Evolutionary conservation across 2,113 vertebrate genomes (phyloP), one percentile per base, ranked within the genome.

Genomic region (Microtus montanus): DNA sequence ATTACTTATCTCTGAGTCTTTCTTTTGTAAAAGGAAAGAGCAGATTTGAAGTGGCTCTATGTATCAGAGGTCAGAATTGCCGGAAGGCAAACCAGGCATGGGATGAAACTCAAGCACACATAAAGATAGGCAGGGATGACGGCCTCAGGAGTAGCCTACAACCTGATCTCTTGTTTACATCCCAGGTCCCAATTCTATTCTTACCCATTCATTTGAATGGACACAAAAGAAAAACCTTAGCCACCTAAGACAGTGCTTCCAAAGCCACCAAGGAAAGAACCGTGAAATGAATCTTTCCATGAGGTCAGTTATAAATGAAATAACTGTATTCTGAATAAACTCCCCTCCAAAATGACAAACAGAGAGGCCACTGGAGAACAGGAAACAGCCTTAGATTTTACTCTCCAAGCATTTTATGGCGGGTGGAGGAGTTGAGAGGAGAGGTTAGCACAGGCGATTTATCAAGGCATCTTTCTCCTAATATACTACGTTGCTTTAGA

Each of bases 401-500:
- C 15, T 66, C 11, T 91, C 1, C 2, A 49, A 66, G 91, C 80
- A 91, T 68, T 70, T 71, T 0, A 38, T 75, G 35, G 58, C 30
- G 24, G 30, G 2, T 54, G 44, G 93, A 90, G 1, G 3, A 75
- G 80, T 22, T 0, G 28, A 79, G 86, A 97, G 95, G 82, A 35
- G 17, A 89, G 63, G 93, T 87, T 94, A 97, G 70, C 22, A 66
- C 95, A 82, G 94, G 54, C 70, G 33, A 4, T 63, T 95, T 91
- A 91, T 95, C 94, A 90, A 95, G 96, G 96, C 94, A 95, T 96
- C 89, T 96, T 97, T 96, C 54, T 96, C 94, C 66, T 0, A 74
- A 93, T 91, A 63, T 38, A 73, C 64, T 84, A 87, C 14, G 84
- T 3, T 94, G 91, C 95, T 98, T 97, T 96, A 97, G 96, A 97